phyloP scores from a whole-genome alignment of 2,797 vertebrate genomes.

The Danio choprae region DNA sequence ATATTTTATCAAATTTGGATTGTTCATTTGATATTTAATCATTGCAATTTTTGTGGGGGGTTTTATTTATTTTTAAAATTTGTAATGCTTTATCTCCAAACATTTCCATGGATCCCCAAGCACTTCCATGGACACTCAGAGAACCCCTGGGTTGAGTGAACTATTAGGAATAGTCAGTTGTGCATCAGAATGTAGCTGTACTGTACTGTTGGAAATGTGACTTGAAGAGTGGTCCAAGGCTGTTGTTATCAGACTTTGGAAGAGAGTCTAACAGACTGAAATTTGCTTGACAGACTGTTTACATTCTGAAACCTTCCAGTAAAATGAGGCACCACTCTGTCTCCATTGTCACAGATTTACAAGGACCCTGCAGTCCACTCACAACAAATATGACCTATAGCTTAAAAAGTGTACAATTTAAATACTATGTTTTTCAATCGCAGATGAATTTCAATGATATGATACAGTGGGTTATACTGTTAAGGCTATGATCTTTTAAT shows the following conservation, averaged over 20 bases:
- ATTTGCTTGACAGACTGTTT: slow-evolving; percentile 25
- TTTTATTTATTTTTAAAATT: too few species aligned
- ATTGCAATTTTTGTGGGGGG: too few species aligned
- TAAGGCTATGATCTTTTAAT: not conserved
- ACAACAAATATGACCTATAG: slow-evolving; percentile 1
- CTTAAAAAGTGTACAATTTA: not conserved
- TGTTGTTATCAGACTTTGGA: slow-evolving; percentile 43
- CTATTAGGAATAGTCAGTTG: not conserved
- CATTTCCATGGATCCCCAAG: not conserved
- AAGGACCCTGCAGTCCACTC: not conserved
- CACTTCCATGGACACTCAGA: too few species aligned
- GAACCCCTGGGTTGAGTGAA: not conserved
- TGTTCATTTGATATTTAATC: too few species aligned
- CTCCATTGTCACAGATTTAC: slow-evolving; percentile 24
- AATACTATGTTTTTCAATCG: not conserved
- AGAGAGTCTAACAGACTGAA: slow-evolving; percentile 6
- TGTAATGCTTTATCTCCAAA: not conserved
- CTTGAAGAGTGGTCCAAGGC: not conserved
- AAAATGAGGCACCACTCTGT: slow-evolving; percentile 28
- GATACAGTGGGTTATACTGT: not conserved
- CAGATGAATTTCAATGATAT: not conserved
- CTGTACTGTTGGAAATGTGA: not conserved
- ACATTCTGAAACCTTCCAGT: slow-evolving; percentile 31
- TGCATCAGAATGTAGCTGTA: not conserved
- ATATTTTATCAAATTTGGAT: too few species aligned